phyloP scores from a whole-genome alignment of 1,140 invertebrate genomes.

The Gerris buenoi region DNA sequence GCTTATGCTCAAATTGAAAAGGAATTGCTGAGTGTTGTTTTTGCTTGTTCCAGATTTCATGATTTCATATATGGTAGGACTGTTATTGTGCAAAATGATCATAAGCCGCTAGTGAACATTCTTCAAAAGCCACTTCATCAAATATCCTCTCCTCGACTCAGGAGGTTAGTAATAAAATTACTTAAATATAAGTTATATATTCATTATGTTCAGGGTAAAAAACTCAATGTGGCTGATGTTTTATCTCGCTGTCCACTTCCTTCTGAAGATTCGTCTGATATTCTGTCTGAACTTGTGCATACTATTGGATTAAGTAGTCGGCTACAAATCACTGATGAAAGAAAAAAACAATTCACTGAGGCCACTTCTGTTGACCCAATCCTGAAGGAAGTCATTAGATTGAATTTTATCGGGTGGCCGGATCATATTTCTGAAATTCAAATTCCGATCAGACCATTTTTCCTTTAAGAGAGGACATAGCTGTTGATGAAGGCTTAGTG shows the following conservation, averaged over 20 bases:
- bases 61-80: constrained; percentile 24
- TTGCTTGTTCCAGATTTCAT: constrained; percentile 25
- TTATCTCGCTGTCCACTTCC: constrained; percentile 18
- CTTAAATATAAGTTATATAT: constrained; percentile 24
- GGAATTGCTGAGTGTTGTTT: constrained; percentile 25
- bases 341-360: not conserved
- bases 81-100: constrained; percentile 24
- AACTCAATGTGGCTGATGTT: constrained; percentile 21
- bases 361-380: not conserved
- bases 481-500: constrained; percentile 6
- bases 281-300: not conserved
- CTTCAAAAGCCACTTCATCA: constrained; percentile 30
- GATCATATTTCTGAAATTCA: not conserved
- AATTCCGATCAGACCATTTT: not conserved
- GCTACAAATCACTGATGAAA: constrained; percentile 2
- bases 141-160: constrained; percentile 22
- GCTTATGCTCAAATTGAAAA: constrained; percentile 28
- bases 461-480: constrained; percentile 4
- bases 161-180: constrained; percentile 17
- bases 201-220: constrained; percentile 23
- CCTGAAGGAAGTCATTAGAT: not conserved
- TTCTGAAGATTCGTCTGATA: constrained; percentile 6
- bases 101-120: constrained; percentile 31
- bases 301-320: not conserved
- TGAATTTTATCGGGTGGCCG: constrained; percentile 4